Base-by-base conservation (phyloP, 2,888 invertebrate species). In the Philopedon plagiatum region DNA sequence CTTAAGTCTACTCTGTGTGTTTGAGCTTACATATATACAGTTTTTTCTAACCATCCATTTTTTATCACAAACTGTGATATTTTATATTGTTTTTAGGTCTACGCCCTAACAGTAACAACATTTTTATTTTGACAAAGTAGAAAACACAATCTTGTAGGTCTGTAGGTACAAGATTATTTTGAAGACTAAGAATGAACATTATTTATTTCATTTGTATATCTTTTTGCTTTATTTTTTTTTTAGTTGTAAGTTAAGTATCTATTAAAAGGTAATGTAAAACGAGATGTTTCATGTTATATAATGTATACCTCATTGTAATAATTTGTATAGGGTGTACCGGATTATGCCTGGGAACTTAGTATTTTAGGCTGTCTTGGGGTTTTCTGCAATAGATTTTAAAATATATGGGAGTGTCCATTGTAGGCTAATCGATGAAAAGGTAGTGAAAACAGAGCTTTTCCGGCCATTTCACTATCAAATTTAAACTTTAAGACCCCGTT, bases 11-110 rank as follows among this genome's bases (percentile, higher is more conserved):
- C 5, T 29, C 0, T 29, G 4, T 46, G 32, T 32, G 51, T 51
- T 51, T 51, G 51, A 51, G 29, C 29, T 51, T 51, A 51, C 51
- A 54, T 39, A 7, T 9, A 9, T 54, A 54, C 29, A 29, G 29
- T 29, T n/a, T 26, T 13, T 15, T 29, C 29, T 15, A 54, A 29
- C 51, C 5, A 54, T 29, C 51, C 51, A 8, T 54, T 29, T 13
- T 39, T 54, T 54, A 54, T 54, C 51, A 54, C 51, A 29, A 54
- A 4, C 51, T 54, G 51, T 54, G 51, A 54, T 29, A 54, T 54
- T 32, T 18, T 54, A 54, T 54, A 54, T 54, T 54, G 18, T 54
- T 54, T 54, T 54, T 54, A 54, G 51, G 29, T 54, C 26, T 21
- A 21, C 44, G 1, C 21, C 21, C 19, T 51, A 26, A 51, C 26